Evolutionary conservation across 64 coral and sea anemone species (phyloP), one percentile per base, ranked within the genome.

Genomic region (Stylophora pistillata): DNA sequence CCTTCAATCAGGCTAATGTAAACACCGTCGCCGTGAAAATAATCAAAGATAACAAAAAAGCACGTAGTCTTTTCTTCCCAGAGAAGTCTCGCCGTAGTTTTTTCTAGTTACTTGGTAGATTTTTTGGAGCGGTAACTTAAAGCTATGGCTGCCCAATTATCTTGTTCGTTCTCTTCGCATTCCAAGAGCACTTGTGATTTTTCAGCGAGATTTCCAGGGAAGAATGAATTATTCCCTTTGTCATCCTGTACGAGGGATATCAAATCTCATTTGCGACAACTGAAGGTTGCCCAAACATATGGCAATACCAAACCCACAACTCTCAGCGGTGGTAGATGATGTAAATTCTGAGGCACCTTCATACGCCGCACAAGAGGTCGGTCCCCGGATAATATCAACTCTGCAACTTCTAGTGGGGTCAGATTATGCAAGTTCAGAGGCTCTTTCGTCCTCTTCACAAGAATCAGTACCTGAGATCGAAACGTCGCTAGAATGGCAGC

Each of bases 221-320:
- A 26, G 53, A 59, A 34, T 62, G 79, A 82, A 37, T 82, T 82
- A 30, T 82, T 82, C 25, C 25, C 79, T 59, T 41, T 82, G 61
- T 59, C 61, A 30, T 58, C 79, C 12, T 62, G 79, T 66, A 59
- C 6, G 55, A 62, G 30, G 79, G 79, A n/a, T 59, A 82, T 82
- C 4, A 82, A 63, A 37, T 66, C 55, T 30, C 79, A 82, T 29
- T 47, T 63, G 79, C 56, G 79, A 82, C 56, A 82, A 56, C 56
- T 60, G 37, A 82, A 82, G 14, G 79, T 82, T 34, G 61, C 79
- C 25, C 79, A 82, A 82, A 82, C 79, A 47, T 47, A 59, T 82
- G 32, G 73, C 18, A 75, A 75, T 75, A 75, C 73, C 73, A 41
- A 75, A 12, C 37, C 73, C 73, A 75, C 73, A 75, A 75, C 73